Conservation (phyloP, 37 sponge, comb jelly and placozoan species). For the Haliclona indistincta region DNA sequence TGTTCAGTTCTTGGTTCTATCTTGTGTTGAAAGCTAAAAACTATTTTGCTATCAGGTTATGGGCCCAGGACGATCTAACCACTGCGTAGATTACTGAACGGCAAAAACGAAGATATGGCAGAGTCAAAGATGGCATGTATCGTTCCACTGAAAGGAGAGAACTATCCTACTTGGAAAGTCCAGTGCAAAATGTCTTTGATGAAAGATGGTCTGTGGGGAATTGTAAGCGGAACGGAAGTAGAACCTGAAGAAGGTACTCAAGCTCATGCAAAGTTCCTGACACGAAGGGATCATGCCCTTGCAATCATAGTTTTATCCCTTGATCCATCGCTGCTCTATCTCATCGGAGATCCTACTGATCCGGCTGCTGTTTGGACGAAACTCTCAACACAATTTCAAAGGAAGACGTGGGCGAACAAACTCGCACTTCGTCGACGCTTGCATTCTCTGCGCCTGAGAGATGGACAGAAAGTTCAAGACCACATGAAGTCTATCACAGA, state of each 20-base stretch:
- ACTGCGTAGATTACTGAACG: too few relatives aligned
- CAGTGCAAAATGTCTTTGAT: conserved; percentile 4
- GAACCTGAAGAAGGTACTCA: conserved; percentile 9
- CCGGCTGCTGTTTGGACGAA: conserved; percentile 56
- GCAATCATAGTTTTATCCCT: too few relatives aligned
- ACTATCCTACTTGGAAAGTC: conserved; percentile 20
- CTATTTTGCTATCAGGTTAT: conserved; percentile 27
- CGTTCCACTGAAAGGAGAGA: conserved; percentile 3
- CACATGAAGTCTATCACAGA: conserved; percentile 58
- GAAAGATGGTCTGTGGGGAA: conserved; percentile 6
- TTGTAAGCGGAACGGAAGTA: conserved; percentile 10
- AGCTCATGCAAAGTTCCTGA: too few relatives aligned
- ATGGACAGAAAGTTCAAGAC: conserved; percentile 50
- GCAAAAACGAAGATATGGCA: too few relatives aligned
- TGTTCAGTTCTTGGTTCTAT: too few relatives aligned
- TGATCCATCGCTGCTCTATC: too few relatives aligned
- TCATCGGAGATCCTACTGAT: conserved; percentile 54
- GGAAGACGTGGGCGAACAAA: conserved; percentile 51
- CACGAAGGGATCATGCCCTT: too few relatives aligned
- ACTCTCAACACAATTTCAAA: conserved; percentile 55
- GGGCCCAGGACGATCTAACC: too few relatives aligned
- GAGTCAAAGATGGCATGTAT: neutral
- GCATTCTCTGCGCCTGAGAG: conserved; percentile 36
- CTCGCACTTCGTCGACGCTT: conserved; percentile 26
- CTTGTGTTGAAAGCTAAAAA: too few relatives aligned